A percentile compares a stretch with the other conserved stretches of the same genome.
phyloP scores from a whole-genome alignment of 2,888 invertebrate genomes.

The Malachius bipustulatus region DNA sequence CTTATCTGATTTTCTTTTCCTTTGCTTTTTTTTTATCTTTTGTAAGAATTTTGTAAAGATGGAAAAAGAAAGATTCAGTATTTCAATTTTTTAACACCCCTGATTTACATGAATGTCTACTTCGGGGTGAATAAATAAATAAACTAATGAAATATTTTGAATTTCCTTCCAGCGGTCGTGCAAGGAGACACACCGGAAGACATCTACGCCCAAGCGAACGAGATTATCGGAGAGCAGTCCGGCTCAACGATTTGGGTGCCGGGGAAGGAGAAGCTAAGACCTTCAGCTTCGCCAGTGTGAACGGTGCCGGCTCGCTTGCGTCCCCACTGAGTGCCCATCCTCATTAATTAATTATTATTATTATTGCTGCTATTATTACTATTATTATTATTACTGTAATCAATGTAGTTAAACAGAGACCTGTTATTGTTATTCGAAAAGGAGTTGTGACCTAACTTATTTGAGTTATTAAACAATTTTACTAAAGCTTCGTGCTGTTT shows the following conservation, averaged over 20 bases:
- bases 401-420: conserved; percentile 35
- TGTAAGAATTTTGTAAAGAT: too few relatives aligned
- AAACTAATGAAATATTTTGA: not conserved
- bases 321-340: conserved; percentile 28
- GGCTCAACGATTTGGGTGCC: conserved; percentile 97
- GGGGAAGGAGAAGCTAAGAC: conserved; percentile 89
- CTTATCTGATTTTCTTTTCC: too few relatives aligned
- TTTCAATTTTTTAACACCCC: too few relatives aligned
- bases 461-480: conserved; percentile 39
- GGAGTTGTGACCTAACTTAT: conserved; percentile 40
- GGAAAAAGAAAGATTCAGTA: too few relatives aligned
- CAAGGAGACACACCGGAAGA: conserved; percentile 97
- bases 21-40: too few relatives aligned
- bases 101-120: too few relatives aligned
- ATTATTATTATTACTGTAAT: too few relatives aligned
- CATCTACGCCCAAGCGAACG: conserved; percentile 88
- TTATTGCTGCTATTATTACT: too few relatives aligned
- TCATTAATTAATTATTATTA: too few relatives aligned
- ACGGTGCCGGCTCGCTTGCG: conserved; percentile 43
- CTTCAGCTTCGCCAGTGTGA: conserved; percentile 48
- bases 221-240: conserved; percentile 88
- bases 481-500: too few relatives aligned
- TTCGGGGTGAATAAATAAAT: too few relatives aligned
- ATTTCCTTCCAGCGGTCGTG: conserved; percentile 63
- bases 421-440: conserved; percentile 38